Evolutionary conservation across 2,113 vertebrate species (phyloP), one percentile per base, ranked within the genome.

Genomic region (Thalassarche chlororhynchos): DNA sequence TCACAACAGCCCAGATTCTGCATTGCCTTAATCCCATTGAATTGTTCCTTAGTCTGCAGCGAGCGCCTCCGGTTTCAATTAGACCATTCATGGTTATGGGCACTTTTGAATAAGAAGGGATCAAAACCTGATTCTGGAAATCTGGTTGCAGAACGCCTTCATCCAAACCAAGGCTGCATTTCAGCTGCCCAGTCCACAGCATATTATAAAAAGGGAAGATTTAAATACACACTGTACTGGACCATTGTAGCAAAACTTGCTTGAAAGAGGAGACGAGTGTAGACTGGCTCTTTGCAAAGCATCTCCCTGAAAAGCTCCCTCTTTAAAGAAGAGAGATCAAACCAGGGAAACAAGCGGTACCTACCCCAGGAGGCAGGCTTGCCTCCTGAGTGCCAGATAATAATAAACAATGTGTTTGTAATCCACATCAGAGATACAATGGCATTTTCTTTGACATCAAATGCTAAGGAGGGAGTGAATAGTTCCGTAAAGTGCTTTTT

Each of bases 381-480:
- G 52, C 84, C 94, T 94, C 87, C 89, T 69, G 78, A 89, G 40
- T 2, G 1, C 78, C 86, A 75, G 72, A 93, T 87, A 95, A 93
- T 95, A 96, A 95, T 68, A 95, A 96, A 97, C 4, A 64, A 92
- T 81, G 95, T 95, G 94, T 88, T 86, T 95, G 82, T 86, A 97
- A 97, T 84, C 96, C 75, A 90, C 23, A 94, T 76, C 95, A 96
- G 96, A 97, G 91, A 66, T 76, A 90, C 51, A 88, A 51, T 20
- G 68, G 66, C 54, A 94, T 94, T 96, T 96, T 97, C 81, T 95
- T 91, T 90, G 54, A 93, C 94, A 91, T 82, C 51, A 85, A 55
- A 90, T 94, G 29, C 38, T 90, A 60, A 93, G 94, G 62, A 89
- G n/a, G 46, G 84, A 94, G 38, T 8, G 31, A 94, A 80, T 74